phyloP scores from a whole-genome alignment of 1,140 invertebrate genomes.

The Drosophila subpulchrella region DNA sequence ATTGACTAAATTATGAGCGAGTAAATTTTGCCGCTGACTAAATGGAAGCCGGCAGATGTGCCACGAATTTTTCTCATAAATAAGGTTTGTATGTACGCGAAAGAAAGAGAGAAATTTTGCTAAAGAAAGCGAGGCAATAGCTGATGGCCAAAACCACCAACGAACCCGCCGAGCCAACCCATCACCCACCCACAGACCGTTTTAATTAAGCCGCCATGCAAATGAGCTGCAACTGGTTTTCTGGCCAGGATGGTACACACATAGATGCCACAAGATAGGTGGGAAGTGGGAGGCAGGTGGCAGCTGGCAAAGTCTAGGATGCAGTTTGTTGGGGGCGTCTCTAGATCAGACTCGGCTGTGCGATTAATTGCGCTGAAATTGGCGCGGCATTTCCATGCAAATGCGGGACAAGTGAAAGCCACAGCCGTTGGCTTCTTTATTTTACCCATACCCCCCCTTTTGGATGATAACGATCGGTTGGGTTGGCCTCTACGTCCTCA shows the following conservation, averaged over 20 bases:
- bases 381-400: constrained; percentile 73
- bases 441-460: constrained; percentile 17
- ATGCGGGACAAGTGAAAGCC: constrained; percentile 75
- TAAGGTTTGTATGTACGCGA: constrained; percentile 21
- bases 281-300: constrained; percentile 2
- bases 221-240: constrained; percentile 62
- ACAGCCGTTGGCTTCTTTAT: constrained; percentile 69
- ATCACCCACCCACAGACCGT: constrained; percentile 72
- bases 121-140: constrained; percentile 63
- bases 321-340: constrained; percentile 44
- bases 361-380: constrained; percentile 79
- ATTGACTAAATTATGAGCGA: constrained; percentile 58
- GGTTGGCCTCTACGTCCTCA: not conserved
- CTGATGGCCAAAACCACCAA: constrained; percentile 45
- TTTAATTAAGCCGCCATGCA: constrained; percentile 80
- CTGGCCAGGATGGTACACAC: constrained; percentile 30
- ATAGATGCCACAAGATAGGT: constrained; percentile 3
- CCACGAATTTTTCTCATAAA: constrained; percentile 73
- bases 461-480: constrained; percentile 51
- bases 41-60: constrained; percentile 65
- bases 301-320: constrained; percentile 19
- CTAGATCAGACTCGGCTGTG: constrained; percentile 68
- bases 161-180: constrained; percentile 33
- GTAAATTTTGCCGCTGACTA: constrained; percentile 50
- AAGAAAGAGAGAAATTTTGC: constrained; percentile 62